phyloP scores from a whole-genome alignment of 2,888 invertebrate species.

The Drosophila quinaria region DNA sequence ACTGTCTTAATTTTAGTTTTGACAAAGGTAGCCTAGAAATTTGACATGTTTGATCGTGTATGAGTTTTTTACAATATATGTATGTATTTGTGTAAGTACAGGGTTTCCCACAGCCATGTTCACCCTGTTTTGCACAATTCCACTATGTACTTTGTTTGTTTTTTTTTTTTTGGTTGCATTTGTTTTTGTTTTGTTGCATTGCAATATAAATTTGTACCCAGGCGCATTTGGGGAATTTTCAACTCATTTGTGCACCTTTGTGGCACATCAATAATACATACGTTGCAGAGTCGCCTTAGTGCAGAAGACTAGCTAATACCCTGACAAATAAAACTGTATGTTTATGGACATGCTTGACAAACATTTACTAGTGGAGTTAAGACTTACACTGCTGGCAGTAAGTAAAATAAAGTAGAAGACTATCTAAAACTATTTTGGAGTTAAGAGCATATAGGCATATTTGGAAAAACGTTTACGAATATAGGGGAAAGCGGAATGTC shows the following conservation, averaged over 20 bases:
- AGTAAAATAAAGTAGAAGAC: neutral
- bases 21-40: too few species aligned
- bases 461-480: conserved; percentile 14
- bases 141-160: neutral
- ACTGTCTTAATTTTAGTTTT: too few species aligned
- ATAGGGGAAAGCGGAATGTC: neutral
- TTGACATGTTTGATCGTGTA: too few species aligned
- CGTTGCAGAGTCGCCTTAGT: neutral
- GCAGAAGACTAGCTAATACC: conserved; percentile 4
- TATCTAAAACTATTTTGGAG: neutral
- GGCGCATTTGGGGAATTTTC: conserved; percentile 61
- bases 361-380: conserved; percentile 6
- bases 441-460: too few species aligned
- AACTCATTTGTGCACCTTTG: conserved; percentile 56
- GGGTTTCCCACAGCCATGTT: neutral
- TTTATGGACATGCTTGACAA: neutral
- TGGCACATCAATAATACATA: conserved; percentile 29
- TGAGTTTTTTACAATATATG: too few species aligned
- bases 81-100: too few species aligned
- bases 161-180: neutral
- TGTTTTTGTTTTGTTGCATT: conserved; percentile 11
- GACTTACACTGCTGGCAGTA: neutral
- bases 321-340: neutral
- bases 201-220: conserved; percentile 33
- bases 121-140: neutral